Evolutionary conservation across 2,113 vertebrate genomes (phyloP), one percentile per base, ranked within the genome.

Genomic region (Tragulus kanchil): DNA sequence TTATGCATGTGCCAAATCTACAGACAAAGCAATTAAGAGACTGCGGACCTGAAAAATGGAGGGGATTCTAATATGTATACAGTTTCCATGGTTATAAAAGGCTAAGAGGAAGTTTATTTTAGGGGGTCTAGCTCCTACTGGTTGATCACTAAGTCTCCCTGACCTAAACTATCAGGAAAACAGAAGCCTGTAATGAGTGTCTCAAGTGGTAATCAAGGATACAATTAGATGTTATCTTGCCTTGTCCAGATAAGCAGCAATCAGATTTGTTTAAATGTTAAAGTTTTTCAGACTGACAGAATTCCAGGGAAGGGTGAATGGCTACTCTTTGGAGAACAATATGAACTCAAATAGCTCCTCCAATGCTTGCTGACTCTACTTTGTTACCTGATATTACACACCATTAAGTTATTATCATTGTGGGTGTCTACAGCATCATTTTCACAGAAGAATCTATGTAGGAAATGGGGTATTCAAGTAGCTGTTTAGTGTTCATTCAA

Each of bases 11-110:
- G 48, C 77, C 97, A 89, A 96, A 93, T 95, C 59, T 77, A 94
- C 62, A 96, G 95, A 87, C 96, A 92, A 87, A 95, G 81, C 91
- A 97, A 95, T 97, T 97, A 97, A 93, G 81, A 92, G 77, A 75
- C 17, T 45, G 83, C n/a, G 94, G 88, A 92, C 95, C 94, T 90
- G n/a, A 88, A 95, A 81, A 96, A 95, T 42, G 65, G 86, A 96
- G 59, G 42, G 56, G 2, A 26, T 95, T 77, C 59, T 31, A 50
- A 88, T 90, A 90, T 85, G 71, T 84, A 89, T 85, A 31, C 25
- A 50, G 15, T 78, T 88, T 83, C 11, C 1, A 10, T 94, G 56
- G 62, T 91, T 71, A 83, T 95, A 26, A 93, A 94, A 85, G 73
- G 90, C 15, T n/a, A 10, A 5, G 5, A 81, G 25, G 28, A 75